Conservation (phyloP, 2,888 invertebrate species). For the Pristionchus entomophagus region DNA sequence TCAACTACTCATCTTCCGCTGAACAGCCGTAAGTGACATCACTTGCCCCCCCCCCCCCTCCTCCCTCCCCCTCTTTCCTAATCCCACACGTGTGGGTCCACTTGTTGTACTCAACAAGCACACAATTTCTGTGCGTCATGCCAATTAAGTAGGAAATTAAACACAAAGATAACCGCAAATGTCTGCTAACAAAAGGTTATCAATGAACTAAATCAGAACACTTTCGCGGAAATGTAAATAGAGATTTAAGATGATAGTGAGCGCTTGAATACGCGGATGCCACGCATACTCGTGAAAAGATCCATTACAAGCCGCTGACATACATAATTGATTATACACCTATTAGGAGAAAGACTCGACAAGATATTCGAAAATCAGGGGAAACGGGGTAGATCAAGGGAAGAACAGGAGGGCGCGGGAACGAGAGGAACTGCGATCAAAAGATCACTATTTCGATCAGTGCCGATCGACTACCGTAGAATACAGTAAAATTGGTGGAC, state of each 20-base stretch:
- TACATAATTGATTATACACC: no score
- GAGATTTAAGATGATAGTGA: background rate
- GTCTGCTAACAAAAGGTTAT: background rate
- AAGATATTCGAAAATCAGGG: no score
- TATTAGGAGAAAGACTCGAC: background rate
- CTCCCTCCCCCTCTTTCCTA: no score
- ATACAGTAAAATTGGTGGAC: background rate
- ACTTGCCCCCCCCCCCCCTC: no score
- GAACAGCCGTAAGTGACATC: slow-evolving; percentile 29
- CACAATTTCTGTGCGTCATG: background rate
- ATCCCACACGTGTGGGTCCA: background rate
- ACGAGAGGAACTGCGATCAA: background rate
- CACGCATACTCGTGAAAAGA: background rate
- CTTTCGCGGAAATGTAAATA: background rate
- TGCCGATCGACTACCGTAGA: no score
- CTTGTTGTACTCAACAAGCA: background rate
- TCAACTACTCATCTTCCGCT: background rate
- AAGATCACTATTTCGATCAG: no score
- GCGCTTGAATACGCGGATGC: background rate
- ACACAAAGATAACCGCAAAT: background rate
- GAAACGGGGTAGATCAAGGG: no score
- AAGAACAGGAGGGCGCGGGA: no score
- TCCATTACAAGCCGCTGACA: no score
- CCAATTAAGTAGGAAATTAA: background rate
- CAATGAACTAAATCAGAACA: background rate